Evolutionary conservation across 2,113 vertebrate species (phyloP), one percentile per base, ranked within the genome.

Genomic region (Nothobranchius furzeri): DNA sequence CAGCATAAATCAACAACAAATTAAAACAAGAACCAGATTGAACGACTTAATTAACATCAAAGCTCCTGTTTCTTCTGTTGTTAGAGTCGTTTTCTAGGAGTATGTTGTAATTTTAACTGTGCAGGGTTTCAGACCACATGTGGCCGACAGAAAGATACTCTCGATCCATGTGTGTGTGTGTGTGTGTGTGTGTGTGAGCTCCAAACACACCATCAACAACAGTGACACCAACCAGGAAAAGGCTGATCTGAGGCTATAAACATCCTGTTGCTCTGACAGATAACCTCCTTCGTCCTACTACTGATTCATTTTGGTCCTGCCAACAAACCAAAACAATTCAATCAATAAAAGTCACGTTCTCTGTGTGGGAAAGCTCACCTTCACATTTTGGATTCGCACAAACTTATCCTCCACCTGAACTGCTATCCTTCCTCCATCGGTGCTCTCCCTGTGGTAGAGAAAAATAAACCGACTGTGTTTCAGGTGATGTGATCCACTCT

Each of bases 331-430:
- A 9, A 57, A 10, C 20, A 36, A 49, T 40, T 14, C 14, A 12
- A 30, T 40, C 30, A 7, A 24, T 17, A 42, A 50, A 7, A 49
- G 8, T 1, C 12, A 13, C 25, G 15, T 17, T 4, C 8, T 51
- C 43, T 40, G 14, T 48, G 50, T 17, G 36, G 12, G 20, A 13
- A 55, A 8, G 76, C 92, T 88, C 92, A 99, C 98, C 95, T 98
- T 98, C 75, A 93, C 78, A 81, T 97, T 97, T 88, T 76, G 95
- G 69, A 99, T 89, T 90, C 92, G 95, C 40, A 95, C 92, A 78
- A 94, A 90, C 85, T 95, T 98, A 74, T 94, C 94, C 74, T 98
- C 94, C 87, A 97, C 91, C 89, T 95, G 93, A 68, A 99, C 92
- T 9, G 96, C 94, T 51, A 97, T 87, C 90, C 67, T 91, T 86